Evolutionary conservation across 2,797 vertebrate genomes (phyloP).

Genomic region (Phalloptychus januarius): DNA sequence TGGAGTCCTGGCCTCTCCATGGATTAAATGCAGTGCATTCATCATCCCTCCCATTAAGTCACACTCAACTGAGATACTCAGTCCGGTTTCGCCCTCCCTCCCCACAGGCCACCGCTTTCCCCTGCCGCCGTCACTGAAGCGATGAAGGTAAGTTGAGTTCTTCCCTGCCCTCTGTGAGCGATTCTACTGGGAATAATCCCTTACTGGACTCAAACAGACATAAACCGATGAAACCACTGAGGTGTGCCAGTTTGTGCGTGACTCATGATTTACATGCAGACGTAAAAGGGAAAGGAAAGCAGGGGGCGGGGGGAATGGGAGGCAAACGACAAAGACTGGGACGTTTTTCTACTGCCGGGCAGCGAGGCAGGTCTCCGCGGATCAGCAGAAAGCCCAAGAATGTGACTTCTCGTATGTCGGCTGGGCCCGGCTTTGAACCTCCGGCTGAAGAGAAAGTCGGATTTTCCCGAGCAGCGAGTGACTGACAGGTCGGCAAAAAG

Average conservation of each 20-base stretch:
- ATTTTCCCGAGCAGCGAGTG: slow-evolving; percentile 76
- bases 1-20: slow-evolving; percentile 40
- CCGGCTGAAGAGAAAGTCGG: slow-evolving; percentile 67
- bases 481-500: slow-evolving; percentile 58
- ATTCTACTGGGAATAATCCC: slow-evolving; percentile 45
- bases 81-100: slow-evolving; percentile 8
- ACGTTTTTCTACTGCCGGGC: slow-evolving; percentile 24
- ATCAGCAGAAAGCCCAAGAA: slow-evolving; percentile 62
- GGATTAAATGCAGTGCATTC: slow-evolving; percentile 51
- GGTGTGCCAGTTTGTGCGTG: slow-evolving; percentile 39
- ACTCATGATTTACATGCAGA: slow-evolving; percentile 47
- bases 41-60: slow-evolving; percentile 63
- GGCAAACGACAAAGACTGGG: slow-evolving; percentile 32
- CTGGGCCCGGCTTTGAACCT: slow-evolving; percentile 70
- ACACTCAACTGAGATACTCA: slow-evolving; percentile 54
- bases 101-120: slow-evolving; percentile 41
- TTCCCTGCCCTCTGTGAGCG: slow-evolving; percentile 21
- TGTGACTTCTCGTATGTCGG: slow-evolving; percentile 61
- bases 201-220: slow-evolving; percentile 21
- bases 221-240: slow-evolving; percentile 25
- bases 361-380: slow-evolving; percentile 37
- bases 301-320: not conserved
- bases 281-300: slow-evolving; percentile 1
- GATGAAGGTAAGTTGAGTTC: slow-evolving; percentile 62
- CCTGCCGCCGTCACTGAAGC: slow-evolving; percentile 34